Base-by-base conservation (phyloP, 2,113 vertebrate genomes). In the Tamias sibiricus region DNA sequence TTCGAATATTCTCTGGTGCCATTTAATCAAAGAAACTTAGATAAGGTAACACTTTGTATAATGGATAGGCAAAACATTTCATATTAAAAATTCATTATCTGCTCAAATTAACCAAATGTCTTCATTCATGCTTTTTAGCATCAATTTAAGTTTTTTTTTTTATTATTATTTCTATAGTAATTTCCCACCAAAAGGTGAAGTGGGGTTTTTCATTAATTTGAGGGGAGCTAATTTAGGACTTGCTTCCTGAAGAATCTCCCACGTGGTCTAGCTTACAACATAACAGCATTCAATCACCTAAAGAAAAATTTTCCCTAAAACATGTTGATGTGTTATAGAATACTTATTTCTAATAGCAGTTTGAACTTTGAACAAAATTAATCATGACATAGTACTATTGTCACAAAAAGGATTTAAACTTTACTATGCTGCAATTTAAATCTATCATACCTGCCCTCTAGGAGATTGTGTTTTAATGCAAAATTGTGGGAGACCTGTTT, bases 11-110 rank as follows among this genome's bases (percentile, higher is more conserved):
- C 19, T 80, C 80, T 91, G 26, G 88, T 97, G 92, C 90, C 92
- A 98, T 98, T 98, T 98, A 98, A 96, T 97, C 82, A 94, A 86
- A 97, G 66, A 28, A 95, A 93, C 54, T 95, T 95, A 83, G 92
- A 95, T 96, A 97, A 98, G 72, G 49, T 96, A 97, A 96, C 93
- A 91, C 26, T 97, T 97, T 98, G 37, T 66, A 68, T 87, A 97
- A 87, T 95, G 90, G 24, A 49, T 95, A 86, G 87, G 52, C n/a
- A 98, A 98, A 98, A 97, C 95, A 94, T 94, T 98, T 98, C 88
- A 54, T 68, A 93, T 96, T 97, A 98, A 96, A 90, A 95, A 96
- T 97, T 97, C 37, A 95, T 97, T 97, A 97, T 94, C 89, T 96
- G 83, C 30, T 92, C 75, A 98, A 96, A 97, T 97, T 97, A 97